These are phyloP conservation scores for Asbolus verrucosus DNA, from an alignment of 1,140 invertebrate species.

Conservation along the genomic window DNA sequence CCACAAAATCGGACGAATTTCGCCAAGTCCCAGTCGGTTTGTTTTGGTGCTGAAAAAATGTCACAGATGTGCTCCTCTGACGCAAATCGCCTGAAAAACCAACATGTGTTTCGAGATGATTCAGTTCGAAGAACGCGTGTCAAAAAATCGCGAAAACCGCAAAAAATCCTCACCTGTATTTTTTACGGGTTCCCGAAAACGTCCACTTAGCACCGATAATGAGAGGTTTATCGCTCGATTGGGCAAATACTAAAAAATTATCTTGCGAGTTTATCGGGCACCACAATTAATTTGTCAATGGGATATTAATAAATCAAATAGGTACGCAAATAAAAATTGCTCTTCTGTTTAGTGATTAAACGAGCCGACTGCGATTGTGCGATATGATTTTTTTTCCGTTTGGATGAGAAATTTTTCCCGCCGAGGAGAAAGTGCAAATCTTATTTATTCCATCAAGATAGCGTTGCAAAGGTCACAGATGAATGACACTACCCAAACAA, in stretches of 20 bases:
- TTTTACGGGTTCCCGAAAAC: too few species aligned
- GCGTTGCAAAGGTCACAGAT: neutral
- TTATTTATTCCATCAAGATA: neutral
- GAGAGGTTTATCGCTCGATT: neutral
- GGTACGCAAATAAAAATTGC: too few species aligned
- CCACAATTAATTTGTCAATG: conserved; percentile 1
- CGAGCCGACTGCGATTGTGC: neutral
- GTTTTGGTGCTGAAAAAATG: neutral
- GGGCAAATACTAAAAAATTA: neutral
- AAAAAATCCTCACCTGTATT: too few species aligned
- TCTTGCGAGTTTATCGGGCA: neutral
- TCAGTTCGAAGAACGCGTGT: too few species aligned
- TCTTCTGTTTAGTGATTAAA: too few species aligned
- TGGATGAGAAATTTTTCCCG: neutral
- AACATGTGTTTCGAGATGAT: conserved; percentile 12
- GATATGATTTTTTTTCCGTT: too few species aligned
- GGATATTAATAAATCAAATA: conserved; percentile 8
- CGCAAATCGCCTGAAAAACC: conserved; percentile 18
- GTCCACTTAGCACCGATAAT: too few species aligned
- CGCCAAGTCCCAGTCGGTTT: too few species aligned
- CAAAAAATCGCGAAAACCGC: too few species aligned
- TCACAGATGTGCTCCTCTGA: conserved; percentile 20
- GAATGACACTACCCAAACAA: conserved; percentile 10
- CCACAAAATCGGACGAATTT: neutral
- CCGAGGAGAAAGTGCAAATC: neutral